Base-by-base conservation (phyloP, 2,888 invertebrate species). In the Itoplectis maculator region DNA sequence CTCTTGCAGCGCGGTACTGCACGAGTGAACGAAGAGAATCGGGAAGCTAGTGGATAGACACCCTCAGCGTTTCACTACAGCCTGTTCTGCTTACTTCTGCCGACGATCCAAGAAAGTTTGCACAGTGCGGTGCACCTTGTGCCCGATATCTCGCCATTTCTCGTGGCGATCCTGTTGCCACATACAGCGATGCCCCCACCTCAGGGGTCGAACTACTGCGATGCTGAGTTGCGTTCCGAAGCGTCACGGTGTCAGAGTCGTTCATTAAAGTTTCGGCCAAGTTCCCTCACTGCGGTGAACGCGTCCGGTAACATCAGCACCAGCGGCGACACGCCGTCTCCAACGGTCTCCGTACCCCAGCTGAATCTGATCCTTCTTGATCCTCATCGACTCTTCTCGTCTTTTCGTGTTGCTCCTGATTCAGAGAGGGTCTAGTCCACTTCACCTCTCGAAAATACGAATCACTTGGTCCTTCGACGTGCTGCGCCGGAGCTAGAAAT, bases 181-280 rank as follows among this genome's bases (percentile, higher is more conserved):
- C 65, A 56, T 54, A 49, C 47, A 47, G 49, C 35, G n/a, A 65
- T 23, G 45, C 65, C 40, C 5, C 42, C n/a, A 59, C 54, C 72
- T 76, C 59, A 8, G 9, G 6, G 42, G 47, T 37, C 29, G 59
- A 76, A 76, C 49, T 54, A 15, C 56, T 65, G 63, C 20, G 56
- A 54, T 56, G 47, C 63, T 69, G 54, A 51, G 51, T 56, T 61
- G 20, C 23, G 49, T 23, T 40, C 18, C 61, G 18, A 61, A 63
- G 45, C 51, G 13, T 35, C 63, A 20, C 54, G 54, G 68, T 54
- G 65, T 87, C 86, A 82, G 87, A 86, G 88, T 89, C 87, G 88
- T 89, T 89, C 90, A 88, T 90, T 89, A 89, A 89, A 90, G 87
- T 91, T 90, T 88, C 83, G 68, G 86, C 84, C 87, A 87, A 88